A percentile compares a stretch with the other conserved stretches of the same genome.
These are phyloP conservation scores for Syrista parreyssii DNA, from an alignment of 2,888 invertebrate genomes.

Conservation along the genomic window DNA sequence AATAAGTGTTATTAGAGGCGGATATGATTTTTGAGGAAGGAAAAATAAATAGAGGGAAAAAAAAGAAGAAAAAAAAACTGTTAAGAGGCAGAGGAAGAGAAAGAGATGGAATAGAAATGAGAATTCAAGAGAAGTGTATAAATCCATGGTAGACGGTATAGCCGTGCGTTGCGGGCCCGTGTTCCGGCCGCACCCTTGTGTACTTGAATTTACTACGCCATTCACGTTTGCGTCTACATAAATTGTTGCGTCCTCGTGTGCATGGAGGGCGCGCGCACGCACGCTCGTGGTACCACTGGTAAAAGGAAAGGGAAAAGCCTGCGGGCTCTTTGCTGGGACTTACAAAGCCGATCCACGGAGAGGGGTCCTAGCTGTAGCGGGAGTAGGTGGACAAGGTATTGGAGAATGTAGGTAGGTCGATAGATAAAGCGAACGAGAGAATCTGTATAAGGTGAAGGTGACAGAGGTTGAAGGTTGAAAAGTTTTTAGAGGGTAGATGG, in stretches of 20 bases:
- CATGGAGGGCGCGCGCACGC: slow-evolving; percentile 21
- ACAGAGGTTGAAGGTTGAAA: background rate
- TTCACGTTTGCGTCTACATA: slow-evolving; percentile 52
- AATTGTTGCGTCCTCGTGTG: slow-evolving; percentile 38
- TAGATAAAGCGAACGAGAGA: background rate
- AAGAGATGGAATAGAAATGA: background rate
- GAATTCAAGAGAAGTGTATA: background rate
- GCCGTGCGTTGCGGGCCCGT: slow-evolving; percentile 11
- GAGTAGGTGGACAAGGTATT: background rate
- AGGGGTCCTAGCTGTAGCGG: background rate
- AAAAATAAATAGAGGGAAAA: background rate
- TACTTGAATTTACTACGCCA: slow-evolving; percentile 51
- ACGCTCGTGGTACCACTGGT: slow-evolving; percentile 20
- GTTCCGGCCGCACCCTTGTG: slow-evolving; percentile 47
- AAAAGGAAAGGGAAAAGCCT: background rate
- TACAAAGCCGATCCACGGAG: background rate
- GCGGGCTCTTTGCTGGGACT: background rate
- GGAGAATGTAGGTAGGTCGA: background rate
- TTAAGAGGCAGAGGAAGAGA: background rate
- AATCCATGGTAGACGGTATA: background rate
- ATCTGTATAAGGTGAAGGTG: background rate
- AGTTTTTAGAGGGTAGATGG: background rate
- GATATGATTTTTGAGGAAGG: background rate
- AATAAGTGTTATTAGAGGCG: background rate
- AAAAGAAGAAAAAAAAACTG: background rate